Conservation (phyloP, 2,113 vertebrate genomes). For the Polypterus bichir region DNA sequence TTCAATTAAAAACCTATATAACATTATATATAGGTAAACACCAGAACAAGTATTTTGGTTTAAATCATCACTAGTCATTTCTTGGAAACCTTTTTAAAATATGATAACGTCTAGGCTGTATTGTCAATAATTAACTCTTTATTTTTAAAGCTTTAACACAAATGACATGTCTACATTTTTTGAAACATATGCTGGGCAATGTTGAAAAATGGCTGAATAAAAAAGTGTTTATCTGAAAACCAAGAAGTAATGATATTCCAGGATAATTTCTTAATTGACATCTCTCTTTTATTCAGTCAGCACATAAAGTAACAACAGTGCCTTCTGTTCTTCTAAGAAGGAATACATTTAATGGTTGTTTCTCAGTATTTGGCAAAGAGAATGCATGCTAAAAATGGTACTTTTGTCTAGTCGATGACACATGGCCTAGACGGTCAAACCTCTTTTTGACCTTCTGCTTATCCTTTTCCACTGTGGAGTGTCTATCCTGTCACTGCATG, state of each 20-base stretch:
- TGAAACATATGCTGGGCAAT: no score
- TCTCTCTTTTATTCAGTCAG: slow-evolving; percentile 17
- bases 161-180: no score
- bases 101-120: not conserved
- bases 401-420: slow-evolving; percentile 46
- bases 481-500: slow-evolving; percentile 23
- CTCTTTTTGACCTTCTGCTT: slow-evolving; percentile 45
- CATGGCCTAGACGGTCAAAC: slow-evolving; percentile 53
- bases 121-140: slow-evolving; percentile 3
- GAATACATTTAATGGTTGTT: slow-evolving; percentile 56
- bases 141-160: not conserved
- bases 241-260: no score
- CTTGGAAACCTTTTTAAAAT: no score
- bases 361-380: slow-evolving; percentile 41
- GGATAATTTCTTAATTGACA: no score
- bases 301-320: slow-evolving; percentile 31
- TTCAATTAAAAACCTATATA: no score
- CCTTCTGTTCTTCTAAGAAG: slow-evolving; percentile 52
- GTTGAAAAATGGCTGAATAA: no score
- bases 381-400: slow-evolving; percentile 56
- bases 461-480: slow-evolving; percentile 27
- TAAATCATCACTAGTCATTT: no score
- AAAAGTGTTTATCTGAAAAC: no score
- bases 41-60: no score
- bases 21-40: no score